Percentiles rank a stretch among this genome's conserved stretches.
phyloP scores from a whole-genome alignment of 2,797 vertebrate genomes.

The Leucoraja ocellata region DNA sequence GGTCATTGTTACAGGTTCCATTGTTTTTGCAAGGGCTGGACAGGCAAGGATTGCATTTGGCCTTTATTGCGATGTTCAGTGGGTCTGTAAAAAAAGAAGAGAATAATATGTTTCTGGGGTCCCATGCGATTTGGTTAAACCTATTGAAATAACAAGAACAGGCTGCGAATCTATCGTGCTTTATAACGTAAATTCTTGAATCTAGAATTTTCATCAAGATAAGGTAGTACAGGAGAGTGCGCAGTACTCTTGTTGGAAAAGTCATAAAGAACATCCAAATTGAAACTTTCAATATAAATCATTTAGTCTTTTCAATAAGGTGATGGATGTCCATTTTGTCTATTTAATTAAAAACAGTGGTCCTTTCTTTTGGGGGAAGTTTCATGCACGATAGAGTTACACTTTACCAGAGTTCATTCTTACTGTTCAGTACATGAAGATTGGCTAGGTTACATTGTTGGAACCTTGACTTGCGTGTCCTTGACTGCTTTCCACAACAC shows the following conservation, averaged over 20 bases:
- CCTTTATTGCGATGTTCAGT: conserved; percentile 69
- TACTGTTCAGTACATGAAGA: background rate
- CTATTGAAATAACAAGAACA: background rate
- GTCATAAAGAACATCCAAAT: background rate
- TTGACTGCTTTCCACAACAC: no score
- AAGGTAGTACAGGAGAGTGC: background rate
- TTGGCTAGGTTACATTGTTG: background rate
- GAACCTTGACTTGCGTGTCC: no score
- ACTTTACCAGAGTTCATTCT: background rate
- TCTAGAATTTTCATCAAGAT: background rate
- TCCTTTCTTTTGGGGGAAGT: background rate
- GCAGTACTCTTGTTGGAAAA: no score
- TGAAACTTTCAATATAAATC: background rate
- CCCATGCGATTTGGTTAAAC: background rate
- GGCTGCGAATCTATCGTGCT: background rate
- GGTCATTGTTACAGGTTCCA: conserved; percentile 76
- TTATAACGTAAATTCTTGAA: background rate
- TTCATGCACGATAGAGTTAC: background rate
- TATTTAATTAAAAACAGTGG: background rate
- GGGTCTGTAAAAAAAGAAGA: conserved; percentile 61
- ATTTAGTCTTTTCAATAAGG: background rate
- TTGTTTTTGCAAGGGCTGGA: conserved; percentile 85
- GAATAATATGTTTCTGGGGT: background rate
- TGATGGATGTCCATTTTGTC: background rate
- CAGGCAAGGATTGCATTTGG: conserved; percentile 90